These are phyloP conservation scores for Gymnobelideus leadbeateri DNA, from an alignment of 2,113 vertebrate species.

Conservation along the genomic window DNA sequence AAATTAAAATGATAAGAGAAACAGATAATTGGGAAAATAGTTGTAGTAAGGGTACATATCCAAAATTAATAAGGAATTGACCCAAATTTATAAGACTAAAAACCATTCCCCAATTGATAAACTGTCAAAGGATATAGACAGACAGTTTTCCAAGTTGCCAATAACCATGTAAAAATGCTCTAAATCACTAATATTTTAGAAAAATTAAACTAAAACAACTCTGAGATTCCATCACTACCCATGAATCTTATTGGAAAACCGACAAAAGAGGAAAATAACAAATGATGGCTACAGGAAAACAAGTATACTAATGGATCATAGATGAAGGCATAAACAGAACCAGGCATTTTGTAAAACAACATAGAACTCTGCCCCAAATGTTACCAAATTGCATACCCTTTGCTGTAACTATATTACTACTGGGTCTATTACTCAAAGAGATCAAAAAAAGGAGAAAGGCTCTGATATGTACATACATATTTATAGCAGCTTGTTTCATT, in stretches of 20 bases:
- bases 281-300: not conserved
- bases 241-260: not conserved
- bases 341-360: not conserved
- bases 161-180: not conserved
- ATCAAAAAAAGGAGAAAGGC: not conserved
- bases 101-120: not conserved
- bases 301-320: not conserved
- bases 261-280: not conserved
- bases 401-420: not conserved
- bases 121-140: not conserved
- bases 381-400: not conserved
- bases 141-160: not conserved
- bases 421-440: not conserved
- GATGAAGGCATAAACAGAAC: not conserved
- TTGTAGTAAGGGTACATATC: not conserved
- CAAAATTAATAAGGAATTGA: not conserved
- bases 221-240: not conserved
- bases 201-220: not conserved
- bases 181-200: not conserved
- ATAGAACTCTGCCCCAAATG: not conserved
- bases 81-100: not conserved
- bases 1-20: not conserved
- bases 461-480: not conserved
- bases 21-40: not conserved
- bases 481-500: not conserved